These are phyloP conservation scores for Pipistrellus kuhlii DNA, from an alignment of 2,797 vertebrate genomes.

Conservation along the genomic window DNA sequence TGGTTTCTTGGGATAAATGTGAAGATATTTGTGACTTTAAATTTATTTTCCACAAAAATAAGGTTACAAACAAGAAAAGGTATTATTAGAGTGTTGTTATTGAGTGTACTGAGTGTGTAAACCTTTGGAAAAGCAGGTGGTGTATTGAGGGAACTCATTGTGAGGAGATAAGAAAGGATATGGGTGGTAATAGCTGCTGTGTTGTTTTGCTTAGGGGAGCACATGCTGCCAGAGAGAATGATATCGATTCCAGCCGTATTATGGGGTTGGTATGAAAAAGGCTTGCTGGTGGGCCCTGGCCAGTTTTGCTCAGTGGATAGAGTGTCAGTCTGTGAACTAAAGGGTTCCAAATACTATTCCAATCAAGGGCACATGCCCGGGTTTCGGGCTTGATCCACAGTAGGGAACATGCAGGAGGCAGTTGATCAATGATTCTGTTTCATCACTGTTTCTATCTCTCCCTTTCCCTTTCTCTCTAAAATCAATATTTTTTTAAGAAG, in stretches of 20 bases:
- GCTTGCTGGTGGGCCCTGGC: not conserved
- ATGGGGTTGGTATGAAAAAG: not conserved
- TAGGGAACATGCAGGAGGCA: too few relatives aligned
- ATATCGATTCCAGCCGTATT: not conserved
- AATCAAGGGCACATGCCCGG: too few relatives aligned
- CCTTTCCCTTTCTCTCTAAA: too few relatives aligned
- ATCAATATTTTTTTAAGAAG: not conserved
- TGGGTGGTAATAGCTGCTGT: not conserved
- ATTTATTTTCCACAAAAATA: conserved; percentile 1
- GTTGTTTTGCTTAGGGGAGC: not conserved
- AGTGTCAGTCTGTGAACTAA: too few relatives aligned
- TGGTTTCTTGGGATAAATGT: conserved; percentile 11
- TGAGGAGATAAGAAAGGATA: not conserved
- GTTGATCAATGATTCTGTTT: too few relatives aligned
- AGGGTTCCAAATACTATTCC: too few relatives aligned
- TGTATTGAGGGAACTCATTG: not conserved
- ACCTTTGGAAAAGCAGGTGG: not conserved
- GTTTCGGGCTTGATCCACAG: too few relatives aligned
- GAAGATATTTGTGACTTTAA: conserved; percentile 10
- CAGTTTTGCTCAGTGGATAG: too few relatives aligned
- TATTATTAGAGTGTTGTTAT: not conserved
- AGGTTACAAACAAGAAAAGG: not conserved
- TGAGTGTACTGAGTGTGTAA: not conserved
- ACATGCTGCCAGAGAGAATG: not conserved
- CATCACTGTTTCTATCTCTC: too few relatives aligned